phyloP scores from a whole-genome alignment of 2,888 invertebrate species.

The Phaedon cochleariae region DNA sequence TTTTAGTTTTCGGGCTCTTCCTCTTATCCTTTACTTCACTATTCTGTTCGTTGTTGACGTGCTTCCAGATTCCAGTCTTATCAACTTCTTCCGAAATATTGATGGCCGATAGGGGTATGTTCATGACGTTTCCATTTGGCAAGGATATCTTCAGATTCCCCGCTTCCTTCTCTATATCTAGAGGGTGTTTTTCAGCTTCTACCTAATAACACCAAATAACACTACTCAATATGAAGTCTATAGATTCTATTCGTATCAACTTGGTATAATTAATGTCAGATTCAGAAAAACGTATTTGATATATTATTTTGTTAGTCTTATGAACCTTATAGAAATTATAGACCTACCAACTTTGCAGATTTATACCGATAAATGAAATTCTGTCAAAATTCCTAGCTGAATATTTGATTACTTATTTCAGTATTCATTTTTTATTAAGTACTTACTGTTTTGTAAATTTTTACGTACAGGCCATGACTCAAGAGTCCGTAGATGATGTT shows the following conservation, averaged over 20 bases:
- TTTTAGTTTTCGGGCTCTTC: conserved; percentile 46
- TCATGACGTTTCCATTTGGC: conserved; percentile 89
- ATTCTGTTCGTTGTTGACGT: conserved; percentile 78
- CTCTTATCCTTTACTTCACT: conserved; percentile 56
- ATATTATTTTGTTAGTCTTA: no score
- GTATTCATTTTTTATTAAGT: no score
- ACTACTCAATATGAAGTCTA: no score
- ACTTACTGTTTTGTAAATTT: background rate
- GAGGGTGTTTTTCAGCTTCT: conserved; percentile 25
- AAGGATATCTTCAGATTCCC: conserved; percentile 84
- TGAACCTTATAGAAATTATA: no score
- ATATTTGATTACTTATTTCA: no score
- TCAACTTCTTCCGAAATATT: conserved; percentile 95
- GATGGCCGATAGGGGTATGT: conserved; percentile 84
- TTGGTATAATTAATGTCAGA: no score
- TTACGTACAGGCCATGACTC: background rate
- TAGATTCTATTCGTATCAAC: no score
- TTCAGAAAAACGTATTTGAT: no score
- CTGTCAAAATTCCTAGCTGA: no score
- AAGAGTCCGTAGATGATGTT: background rate
- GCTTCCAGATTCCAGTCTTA: conserved; percentile 93
- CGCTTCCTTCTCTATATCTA: conserved; percentile 43
- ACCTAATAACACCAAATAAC: conserved; percentile 19
- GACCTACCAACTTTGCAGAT: no score
- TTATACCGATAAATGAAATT: no score